Conservation (phyloP, 2,888 invertebrate genomes). For the Drosophila silvestris region DNA sequence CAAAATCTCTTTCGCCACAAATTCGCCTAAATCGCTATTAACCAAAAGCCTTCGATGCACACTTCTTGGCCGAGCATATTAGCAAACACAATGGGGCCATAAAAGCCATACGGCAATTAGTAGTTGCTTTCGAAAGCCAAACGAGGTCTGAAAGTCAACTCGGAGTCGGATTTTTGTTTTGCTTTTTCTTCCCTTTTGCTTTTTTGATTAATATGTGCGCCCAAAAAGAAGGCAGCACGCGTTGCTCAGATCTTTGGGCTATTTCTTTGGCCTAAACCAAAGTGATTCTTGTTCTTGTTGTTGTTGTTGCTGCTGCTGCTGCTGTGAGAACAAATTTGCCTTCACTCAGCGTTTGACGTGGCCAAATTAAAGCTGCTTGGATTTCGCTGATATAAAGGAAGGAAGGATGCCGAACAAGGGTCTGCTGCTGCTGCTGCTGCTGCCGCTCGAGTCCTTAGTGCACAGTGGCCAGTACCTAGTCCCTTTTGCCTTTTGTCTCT, state of each 20-base stretch:
- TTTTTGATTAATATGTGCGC: conserved; percentile 73
- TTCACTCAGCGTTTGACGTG: conserved; percentile 76
- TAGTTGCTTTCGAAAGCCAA: conserved; percentile 35
- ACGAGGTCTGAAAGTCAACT: conserved; percentile 38
- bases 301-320: conserved; percentile 6
- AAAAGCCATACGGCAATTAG: conserved; percentile 41
- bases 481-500: conserved; percentile 62
- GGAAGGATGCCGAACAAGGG: conserved; percentile 42
- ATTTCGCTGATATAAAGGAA: conserved; percentile 51
- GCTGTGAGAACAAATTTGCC: conserved; percentile 72
- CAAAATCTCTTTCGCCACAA: conserved; percentile 8
- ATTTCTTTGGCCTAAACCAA: neutral
- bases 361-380: conserved; percentile 74
- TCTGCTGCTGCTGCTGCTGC: conserved; percentile 25
- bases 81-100: conserved; percentile 21
- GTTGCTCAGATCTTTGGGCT: conserved; percentile 33
- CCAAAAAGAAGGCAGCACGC: conserved; percentile 53
- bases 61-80: conserved; percentile 9
- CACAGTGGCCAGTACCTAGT: conserved; percentile 10
- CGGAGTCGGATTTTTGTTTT: neutral
- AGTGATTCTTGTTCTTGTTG: neutral
- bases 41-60: neutral
- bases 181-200: neutral
- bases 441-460: conserved; percentile 14
- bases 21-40: neutral